phyloP scores from a whole-genome alignment of 2,888 invertebrate species.

The Brenthis daphne region DNA sequence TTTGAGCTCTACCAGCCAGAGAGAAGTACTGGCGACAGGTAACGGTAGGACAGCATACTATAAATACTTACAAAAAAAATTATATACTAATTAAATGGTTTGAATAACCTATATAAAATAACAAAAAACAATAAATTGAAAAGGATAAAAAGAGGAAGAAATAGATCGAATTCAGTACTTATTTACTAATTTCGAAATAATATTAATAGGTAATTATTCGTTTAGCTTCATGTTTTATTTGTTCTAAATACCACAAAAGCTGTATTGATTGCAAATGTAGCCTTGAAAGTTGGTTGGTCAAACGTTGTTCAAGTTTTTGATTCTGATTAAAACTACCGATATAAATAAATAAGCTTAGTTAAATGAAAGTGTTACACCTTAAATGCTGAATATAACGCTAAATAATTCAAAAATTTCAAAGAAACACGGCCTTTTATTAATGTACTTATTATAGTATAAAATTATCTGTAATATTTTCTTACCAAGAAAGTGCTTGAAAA shows the following conservation, averaged over 20 bases:
- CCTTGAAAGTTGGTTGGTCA: constrained; percentile 31
- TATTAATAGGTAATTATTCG: neutral
- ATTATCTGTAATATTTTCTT: too few species aligned
- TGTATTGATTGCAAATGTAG: constrained; percentile 31
- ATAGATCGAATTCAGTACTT: too few species aligned
- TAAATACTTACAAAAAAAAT: too few species aligned
- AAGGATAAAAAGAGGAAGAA: too few species aligned
- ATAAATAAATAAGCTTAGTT: neutral
- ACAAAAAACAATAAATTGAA: too few species aligned
- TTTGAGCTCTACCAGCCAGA: neutral
- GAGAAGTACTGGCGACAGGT: neutral
- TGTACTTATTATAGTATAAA: too few species aligned
- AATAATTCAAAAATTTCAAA: neutral
- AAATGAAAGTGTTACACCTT: constrained; percentile 13
- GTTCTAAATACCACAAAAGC: constrained; percentile 22
- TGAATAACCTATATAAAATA: too few species aligned
- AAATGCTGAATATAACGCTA: neutral
- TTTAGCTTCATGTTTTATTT: constrained; percentile 5
- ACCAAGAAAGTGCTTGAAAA: too few species aligned
- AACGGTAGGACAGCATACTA: neutral
- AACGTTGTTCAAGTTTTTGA: constrained; percentile 32
- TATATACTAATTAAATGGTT: too few species aligned
- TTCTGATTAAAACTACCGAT: constrained; percentile 11
- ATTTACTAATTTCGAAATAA: neutral
- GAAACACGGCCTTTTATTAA: too few species aligned